Evolutionary conservation across 37 sponge, comb jelly and placozoan species (phyloP).

Genomic region (Lycopodina hypogea): DNA sequence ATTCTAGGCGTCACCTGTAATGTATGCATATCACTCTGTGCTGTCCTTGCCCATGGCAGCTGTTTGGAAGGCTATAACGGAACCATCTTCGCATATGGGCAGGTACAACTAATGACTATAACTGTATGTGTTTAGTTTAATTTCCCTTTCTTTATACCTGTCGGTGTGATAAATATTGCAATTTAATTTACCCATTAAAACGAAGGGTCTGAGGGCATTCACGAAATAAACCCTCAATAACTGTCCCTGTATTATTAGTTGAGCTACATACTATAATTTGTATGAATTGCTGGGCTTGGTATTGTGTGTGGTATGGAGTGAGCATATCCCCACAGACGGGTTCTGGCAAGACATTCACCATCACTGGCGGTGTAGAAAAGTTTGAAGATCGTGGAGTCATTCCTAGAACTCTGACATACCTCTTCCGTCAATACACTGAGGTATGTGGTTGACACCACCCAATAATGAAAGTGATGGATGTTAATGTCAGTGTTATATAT

Average conservation of each 20-base stretch:
- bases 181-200: too few relatives aligned
- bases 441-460: conserved; percentile 13
- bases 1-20: too few relatives aligned
- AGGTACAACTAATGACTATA: too few relatives aligned
- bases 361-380: conserved; percentile 92
- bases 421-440: conserved; percentile 85
- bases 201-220: too few relatives aligned
- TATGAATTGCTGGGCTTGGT: too few relatives aligned
- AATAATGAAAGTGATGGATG: neutral
- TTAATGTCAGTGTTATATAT: neutral
- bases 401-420: conserved; percentile 84
- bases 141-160: too few relatives aligned
- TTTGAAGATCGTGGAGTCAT: conserved; percentile 92
- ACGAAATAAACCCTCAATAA: too few relatives aligned
- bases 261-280: too few relatives aligned
- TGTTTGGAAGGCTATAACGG: conserved; percentile 97
- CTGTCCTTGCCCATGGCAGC: conserved; percentile 19
- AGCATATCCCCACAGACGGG: conserved; percentile 55
- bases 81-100: conserved; percentile 99
- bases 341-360: conserved; percentile 95
- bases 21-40: neutral
- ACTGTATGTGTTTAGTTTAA: too few relatives aligned
- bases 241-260: too few relatives aligned
- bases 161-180: too few relatives aligned
- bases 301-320: too few relatives aligned